Conservation (phyloP, 2,113 vertebrate genomes). For the Girardinichthys multiradiatus region DNA sequence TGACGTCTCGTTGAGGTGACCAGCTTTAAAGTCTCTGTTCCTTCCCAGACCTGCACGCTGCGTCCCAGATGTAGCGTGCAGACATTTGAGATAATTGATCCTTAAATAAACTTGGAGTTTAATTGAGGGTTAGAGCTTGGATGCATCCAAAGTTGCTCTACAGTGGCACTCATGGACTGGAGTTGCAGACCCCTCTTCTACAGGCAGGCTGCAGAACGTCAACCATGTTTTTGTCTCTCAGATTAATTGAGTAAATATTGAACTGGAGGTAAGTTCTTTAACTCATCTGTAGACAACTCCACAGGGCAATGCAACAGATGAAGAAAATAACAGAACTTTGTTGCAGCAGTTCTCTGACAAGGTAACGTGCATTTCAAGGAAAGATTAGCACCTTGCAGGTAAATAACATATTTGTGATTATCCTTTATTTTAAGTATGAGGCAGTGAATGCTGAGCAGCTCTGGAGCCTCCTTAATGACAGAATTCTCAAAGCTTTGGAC, state of each 20-base stretch:
- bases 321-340: slow-evolving; percentile 11
- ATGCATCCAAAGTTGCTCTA: too few species aligned
- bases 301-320: background rate
- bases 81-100: too few species aligned
- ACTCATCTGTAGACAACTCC: slow-evolving; percentile 1
- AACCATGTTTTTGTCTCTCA: too few species aligned
- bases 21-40: too few species aligned
- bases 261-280: background rate
- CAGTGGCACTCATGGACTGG: too few species aligned
- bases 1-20: too few species aligned
- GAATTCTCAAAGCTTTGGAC: slow-evolving; percentile 54
- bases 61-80: too few species aligned
- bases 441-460: slow-evolving; percentile 77
- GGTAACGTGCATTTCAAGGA: background rate
- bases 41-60: too few species aligned
- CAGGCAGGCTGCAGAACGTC: too few species aligned
- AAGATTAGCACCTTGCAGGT: background rate
- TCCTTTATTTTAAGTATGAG: slow-evolving; percentile 48
- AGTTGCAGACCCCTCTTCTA: too few species aligned
- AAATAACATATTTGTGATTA: background rate
- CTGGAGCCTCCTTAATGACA: slow-evolving; percentile 69
- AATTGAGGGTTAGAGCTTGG: too few species aligned
- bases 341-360: slow-evolving; percentile 26
- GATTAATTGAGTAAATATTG: background rate
- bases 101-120: too few species aligned